Conservation (phyloP, 2,888 invertebrate species). For the Villa cingulata region DNA sequence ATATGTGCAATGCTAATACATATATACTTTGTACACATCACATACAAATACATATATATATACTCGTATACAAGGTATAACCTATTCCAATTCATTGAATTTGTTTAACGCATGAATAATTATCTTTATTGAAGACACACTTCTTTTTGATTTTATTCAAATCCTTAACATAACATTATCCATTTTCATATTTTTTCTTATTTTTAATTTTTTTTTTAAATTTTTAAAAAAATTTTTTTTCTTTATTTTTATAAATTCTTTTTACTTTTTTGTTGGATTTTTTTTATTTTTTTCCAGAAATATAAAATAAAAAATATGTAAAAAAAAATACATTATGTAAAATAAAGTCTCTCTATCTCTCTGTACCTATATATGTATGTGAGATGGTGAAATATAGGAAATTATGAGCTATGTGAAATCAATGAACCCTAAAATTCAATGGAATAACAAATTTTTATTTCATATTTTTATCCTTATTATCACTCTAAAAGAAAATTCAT, state of each 20-base stretch:
- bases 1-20: too few relatives aligned
- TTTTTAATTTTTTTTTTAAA: neutral
- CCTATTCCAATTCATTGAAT: neutral
- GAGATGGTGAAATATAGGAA: neutral
- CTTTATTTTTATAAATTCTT: neutral
- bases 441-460: constrained; percentile 10
- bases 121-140: neutral
- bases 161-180: too few relatives aligned
- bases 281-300: too few relatives aligned
- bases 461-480: constrained; percentile 1
- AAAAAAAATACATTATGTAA: too few relatives aligned
- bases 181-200: too few relatives aligned
- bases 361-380: too few relatives aligned
- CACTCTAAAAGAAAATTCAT: neutral
- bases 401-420: neutral
- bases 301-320: too few relatives aligned
- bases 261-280: neutral
- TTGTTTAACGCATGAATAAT: neutral
- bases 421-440: constrained; percentile 12
- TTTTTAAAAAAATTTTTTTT: neutral
- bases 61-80: too few relatives aligned
- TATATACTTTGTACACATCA: too few relatives aligned
- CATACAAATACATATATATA: too few relatives aligned
- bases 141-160: too few relatives aligned
- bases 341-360: neutral